Evolutionary conservation across 2,113 vertebrate species (phyloP), one percentile per base, ranked within the genome.

Genomic region (Peromyscus polionotus): DNA sequence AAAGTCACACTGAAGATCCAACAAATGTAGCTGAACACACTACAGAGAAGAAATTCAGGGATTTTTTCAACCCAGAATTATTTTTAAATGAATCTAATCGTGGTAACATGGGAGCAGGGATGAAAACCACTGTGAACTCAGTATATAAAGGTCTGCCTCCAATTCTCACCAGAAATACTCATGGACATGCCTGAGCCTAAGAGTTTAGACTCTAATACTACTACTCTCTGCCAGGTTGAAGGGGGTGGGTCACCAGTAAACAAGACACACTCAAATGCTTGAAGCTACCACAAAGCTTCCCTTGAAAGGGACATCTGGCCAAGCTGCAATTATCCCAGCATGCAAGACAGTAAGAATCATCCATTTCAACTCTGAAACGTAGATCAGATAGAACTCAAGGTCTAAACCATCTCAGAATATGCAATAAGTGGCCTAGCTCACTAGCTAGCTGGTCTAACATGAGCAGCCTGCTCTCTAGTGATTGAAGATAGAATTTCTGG

Each of bases 11-110:
- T 63, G 61, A 90, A 88, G 17, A 7, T 16, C 89, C 81, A 85
- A 79, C 68, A 90, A 93, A 20, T 42, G 16, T 84, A 95, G 76
- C 33, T 70, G 68, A 85, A 39, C 31, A 65, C 26, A 67, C 2
- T 65, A 6, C 33, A 95, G 20, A 94, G 54, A 59, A 87, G 20
- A 83, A 90, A 70, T n/a, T 57, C 45, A 26, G 36, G 17, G 39
- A 20, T 68, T 92, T 42, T 42, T 90, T 94, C 20, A 75, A n/a
- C 42, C n/a, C 31, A 65, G 19, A 96, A 90, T 86, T 68, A 28
- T 28, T 86, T 95, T 92, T 87, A 73, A 77, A 75, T 79, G 67
- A 42, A 87, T 16, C 61, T 90, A 84, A 72, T 67, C 72, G 85
- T 83, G 70, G 70, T 9, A 65, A 39, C 77, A 68, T 5, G 88